These are phyloP conservation scores for Hephaestus fuliginosus DNA, from an alignment of 2,797 vertebrate genomes.

Conservation along the genomic window DNA sequence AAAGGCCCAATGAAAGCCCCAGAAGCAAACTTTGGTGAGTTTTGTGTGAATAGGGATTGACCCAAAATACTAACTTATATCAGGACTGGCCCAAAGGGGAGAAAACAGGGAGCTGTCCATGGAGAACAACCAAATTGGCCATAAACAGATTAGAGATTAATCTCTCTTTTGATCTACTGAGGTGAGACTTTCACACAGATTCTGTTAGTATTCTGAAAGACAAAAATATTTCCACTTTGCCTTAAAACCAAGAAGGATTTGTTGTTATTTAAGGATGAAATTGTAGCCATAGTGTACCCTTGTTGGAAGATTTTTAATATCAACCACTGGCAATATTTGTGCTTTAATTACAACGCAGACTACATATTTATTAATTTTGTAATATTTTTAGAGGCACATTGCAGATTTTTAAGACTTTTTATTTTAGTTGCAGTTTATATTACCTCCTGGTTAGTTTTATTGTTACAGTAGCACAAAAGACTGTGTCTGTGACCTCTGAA, in stretches of 20 bases:
- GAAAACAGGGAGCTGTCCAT: background rate
- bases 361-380: background rate
- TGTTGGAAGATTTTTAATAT: background rate
- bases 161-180: background rate
- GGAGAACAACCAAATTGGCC: background rate
- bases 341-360: background rate
- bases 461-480: background rate
- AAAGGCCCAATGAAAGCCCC: conserved; percentile 35
- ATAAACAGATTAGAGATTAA: background rate
- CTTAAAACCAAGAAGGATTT: background rate
- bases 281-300: background rate
- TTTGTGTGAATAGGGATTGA: conserved; percentile 1
- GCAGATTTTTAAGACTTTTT: background rate
- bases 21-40: background rate
- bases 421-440: background rate
- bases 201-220: background rate
- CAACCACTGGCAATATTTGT: background rate
- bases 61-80: conserved; percentile 17
- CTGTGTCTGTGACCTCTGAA: background rate
- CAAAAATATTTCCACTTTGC: background rate
- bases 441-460: background rate
- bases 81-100: background rate
- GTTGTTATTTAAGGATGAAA: no score
- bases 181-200: background rate
- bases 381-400: background rate